Evolutionary conservation across 1,140 invertebrate genomes (phyloP).

Genomic region (Cotesia glomerata): DNA sequence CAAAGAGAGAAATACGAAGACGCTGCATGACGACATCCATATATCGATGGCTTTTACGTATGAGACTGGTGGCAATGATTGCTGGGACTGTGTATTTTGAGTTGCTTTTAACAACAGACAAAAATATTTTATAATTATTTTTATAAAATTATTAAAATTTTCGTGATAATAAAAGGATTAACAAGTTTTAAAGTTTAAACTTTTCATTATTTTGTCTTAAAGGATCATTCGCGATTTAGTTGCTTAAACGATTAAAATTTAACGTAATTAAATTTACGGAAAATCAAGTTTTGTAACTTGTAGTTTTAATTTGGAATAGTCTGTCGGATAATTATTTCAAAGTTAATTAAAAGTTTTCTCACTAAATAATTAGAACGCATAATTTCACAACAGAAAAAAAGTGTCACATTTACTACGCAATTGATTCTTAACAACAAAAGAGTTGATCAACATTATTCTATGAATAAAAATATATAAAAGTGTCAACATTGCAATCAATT

Average conservation of each 20-base stretch:
- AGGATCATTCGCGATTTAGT: no score
- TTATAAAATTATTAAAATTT: slow-evolving; percentile 5
- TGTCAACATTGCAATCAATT: neutral
- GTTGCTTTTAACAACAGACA: slow-evolving; percentile 68
- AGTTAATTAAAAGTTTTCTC: no score
- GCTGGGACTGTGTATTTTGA: slow-evolving; percentile 89
- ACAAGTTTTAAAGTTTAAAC: neutral
- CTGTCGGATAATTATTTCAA: no score
- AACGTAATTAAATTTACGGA: no score
- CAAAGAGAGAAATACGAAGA: slow-evolving; percentile 90
- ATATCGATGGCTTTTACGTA: slow-evolving; percentile 93
- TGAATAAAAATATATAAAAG: neutral
- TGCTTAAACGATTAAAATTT: no score
- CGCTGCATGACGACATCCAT: slow-evolving; percentile 92
- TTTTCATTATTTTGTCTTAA: no score
- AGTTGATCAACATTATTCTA: neutral
- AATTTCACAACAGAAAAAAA: no score
- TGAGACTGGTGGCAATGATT: slow-evolving; percentile 87
- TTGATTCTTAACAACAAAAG: no score
- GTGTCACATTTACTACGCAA: neutral
- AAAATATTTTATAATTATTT: slow-evolving; percentile 9
- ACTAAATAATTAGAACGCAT: no score
- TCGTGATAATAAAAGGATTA: slow-evolving; percentile 4
- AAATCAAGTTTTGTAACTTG: no score
- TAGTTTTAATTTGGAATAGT: no score